Conservation (phyloP, 2,888 invertebrate genomes). For the Masnerella sp. region DNA sequence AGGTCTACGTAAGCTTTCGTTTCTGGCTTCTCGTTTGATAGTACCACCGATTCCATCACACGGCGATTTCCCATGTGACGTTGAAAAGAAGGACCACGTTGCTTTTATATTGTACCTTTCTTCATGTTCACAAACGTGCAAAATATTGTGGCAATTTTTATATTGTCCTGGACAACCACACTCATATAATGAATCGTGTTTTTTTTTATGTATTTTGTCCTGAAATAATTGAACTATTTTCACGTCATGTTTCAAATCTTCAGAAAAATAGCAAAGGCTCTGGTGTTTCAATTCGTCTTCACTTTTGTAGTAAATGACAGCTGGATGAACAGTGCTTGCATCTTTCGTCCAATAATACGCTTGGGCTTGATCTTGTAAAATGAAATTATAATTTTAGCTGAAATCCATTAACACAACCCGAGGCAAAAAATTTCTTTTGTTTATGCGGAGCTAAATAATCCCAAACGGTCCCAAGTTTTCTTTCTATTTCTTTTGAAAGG, state of each 20-base stretch:
- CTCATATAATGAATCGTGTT: conserved; percentile 28
- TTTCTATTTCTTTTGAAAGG: too few relatives aligned
- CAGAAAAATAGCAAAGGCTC: conserved; percentile 27
- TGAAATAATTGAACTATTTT: conserved; percentile 12
- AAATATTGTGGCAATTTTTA: conserved; percentile 27
- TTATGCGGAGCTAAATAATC: too few relatives aligned
- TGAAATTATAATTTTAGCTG: conserved; percentile 33
- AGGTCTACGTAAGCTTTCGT: conserved; percentile 30
- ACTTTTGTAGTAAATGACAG: conserved; percentile 31
- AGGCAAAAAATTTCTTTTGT: too few relatives aligned
- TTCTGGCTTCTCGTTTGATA: conserved; percentile 28
- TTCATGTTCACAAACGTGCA: conserved; percentile 15
- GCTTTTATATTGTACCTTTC: conserved; percentile 1
- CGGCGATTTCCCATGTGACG: conserved; percentile 26
- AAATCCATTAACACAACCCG: conserved; percentile 25
- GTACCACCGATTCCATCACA: conserved; percentile 30
- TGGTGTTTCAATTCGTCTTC: conserved; percentile 9
- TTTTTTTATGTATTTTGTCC: conserved; percentile 12
- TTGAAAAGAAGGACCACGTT: conserved; percentile 26
- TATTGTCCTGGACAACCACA: conserved; percentile 37
- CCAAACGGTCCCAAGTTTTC: too few relatives aligned
- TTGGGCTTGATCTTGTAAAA: conserved; percentile 23
- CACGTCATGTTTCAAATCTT: conserved; percentile 26
- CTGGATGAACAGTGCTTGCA: conserved; percentile 26
- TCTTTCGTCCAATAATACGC: conserved; percentile 33